A percentile compares a stretch with the other conserved stretches of the same genome.
phyloP scores from a whole-genome alignment of 2,797 vertebrate genomes.

The Melanogrammus aeglefinus region DNA sequence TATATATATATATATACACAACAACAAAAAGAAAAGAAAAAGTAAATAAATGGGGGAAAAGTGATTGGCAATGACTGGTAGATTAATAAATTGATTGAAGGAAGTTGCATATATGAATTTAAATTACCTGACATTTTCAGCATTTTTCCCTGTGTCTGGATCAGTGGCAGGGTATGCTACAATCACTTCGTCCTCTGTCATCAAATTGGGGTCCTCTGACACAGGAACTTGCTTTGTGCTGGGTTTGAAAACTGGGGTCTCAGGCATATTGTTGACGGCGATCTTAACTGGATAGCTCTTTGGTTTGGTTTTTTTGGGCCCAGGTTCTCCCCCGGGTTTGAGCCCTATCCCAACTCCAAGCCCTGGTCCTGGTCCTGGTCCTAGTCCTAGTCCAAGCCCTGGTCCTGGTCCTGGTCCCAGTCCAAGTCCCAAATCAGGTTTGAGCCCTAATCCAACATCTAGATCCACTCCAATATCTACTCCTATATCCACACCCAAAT shows the following conservation, averaged over 20 bases:
- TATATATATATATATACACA: background rate
- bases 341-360: background rate
- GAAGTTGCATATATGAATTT: background rate
- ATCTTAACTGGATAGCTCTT: constrained; percentile 79
- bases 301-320: constrained; percentile 31
- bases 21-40: background rate
- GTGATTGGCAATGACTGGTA: background rate
- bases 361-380: background rate
- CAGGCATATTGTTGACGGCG: constrained; percentile 80
- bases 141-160: constrained; percentile 78
- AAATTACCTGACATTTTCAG: constrained; percentile 78
- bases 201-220: constrained; percentile 70
- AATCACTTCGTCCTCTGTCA: constrained; percentile 63
- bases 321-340: constrained; percentile 8
- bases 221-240: constrained; percentile 65
- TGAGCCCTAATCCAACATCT: background rate
- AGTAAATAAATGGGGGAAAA: background rate
- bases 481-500: background rate
- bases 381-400: too few relatives aligned
- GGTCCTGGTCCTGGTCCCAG: constrained; percentile 8
- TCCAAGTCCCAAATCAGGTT: constrained; percentile 23
- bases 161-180: constrained; percentile 78
- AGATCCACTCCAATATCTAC: background rate
- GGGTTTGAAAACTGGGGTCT: constrained; percentile 79
- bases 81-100: background rate